Evolutionary conservation across 35 echinoderm and acorn worm genomes (phyloP).

Genomic region (Holothuria glaberrima): DNA sequence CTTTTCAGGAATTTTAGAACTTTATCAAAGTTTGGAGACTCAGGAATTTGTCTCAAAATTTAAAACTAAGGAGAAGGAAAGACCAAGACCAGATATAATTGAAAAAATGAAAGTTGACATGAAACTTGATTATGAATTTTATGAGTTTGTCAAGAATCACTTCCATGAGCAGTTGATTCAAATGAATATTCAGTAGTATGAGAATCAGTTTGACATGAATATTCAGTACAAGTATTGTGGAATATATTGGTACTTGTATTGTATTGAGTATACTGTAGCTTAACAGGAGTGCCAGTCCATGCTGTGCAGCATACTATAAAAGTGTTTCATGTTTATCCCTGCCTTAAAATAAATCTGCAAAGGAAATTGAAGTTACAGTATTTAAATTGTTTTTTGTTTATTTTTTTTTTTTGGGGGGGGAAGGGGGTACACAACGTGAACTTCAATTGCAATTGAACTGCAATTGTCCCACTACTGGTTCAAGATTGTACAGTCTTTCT

Average conservation of each 20-base stretch:
- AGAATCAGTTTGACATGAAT: neutral
- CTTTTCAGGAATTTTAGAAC: slow-evolving; percentile 1
- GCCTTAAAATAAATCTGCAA: no score
- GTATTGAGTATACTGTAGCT: no score
- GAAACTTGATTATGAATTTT: slow-evolving; percentile 66
- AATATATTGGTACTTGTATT: neutral
- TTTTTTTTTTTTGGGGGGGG: no score
- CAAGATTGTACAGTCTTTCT: no score
- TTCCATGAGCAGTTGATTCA: slow-evolving; percentile 47
- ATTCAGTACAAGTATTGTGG: neutral
- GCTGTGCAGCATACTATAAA: no score
- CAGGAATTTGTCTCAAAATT: slow-evolving; percentile 39
- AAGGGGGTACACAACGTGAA: no score
- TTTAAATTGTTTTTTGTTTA: no score
- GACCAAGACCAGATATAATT: slow-evolving; percentile 37
- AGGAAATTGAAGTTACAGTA: no score
- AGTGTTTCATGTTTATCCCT: no score
- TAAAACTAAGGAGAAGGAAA: slow-evolving; percentile 38
- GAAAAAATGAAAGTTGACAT: slow-evolving; percentile 59
- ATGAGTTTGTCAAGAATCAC: slow-evolving; percentile 36
- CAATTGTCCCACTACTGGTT: no score
- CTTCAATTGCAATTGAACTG: no score
- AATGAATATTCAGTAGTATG: slow-evolving; percentile 6
- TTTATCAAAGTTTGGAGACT: neutral
- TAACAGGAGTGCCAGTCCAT: no score